Percentiles rank a stretch among this genome's conserved stretches.
Conservation (phyloP, 2,113 vertebrate species). For the Meriones unguiculatus region DNA sequence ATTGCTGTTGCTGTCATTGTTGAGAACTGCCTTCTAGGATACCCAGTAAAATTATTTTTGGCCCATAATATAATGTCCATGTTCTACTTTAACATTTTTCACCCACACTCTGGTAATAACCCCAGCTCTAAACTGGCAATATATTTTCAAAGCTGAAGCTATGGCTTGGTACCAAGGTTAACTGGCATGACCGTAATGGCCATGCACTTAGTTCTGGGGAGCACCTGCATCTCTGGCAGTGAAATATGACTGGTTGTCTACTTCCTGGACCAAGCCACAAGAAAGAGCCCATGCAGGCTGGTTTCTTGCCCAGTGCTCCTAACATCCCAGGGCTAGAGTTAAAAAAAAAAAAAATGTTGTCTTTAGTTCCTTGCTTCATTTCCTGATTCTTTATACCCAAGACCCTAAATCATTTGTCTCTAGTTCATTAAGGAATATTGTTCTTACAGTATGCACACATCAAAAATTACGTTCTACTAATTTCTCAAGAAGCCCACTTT, state of each 20-base stretch:
- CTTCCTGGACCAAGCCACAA: not conserved
- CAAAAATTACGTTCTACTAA: not conserved
- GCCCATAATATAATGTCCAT: not conserved
- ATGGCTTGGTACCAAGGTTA: not conserved
- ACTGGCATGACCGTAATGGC: not conserved
- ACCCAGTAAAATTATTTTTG: not conserved
- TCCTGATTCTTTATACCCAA: not conserved
- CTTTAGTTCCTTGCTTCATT: not conserved
- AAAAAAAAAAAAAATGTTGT: not conserved
- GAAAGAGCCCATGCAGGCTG: not conserved
- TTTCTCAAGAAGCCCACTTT: not conserved
- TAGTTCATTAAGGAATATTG: not conserved
- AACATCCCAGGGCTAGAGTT: not conserved
- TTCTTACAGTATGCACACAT: not conserved
- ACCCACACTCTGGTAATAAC: not conserved
- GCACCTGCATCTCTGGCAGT: not conserved
- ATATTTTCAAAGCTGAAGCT: slow-evolving; percentile 16
- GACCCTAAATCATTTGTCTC: not conserved
- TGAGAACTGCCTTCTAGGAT: not conserved
- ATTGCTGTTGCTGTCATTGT: not conserved
- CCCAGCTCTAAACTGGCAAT: not conserved
- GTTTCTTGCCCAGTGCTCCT: not conserved
- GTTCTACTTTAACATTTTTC: not conserved
- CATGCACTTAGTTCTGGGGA: not conserved
- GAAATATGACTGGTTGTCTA: not conserved